Evolutionary conservation across 2,113 vertebrate genomes (phyloP).

Genomic region (Phyllopteryx taeniolatus): DNA sequence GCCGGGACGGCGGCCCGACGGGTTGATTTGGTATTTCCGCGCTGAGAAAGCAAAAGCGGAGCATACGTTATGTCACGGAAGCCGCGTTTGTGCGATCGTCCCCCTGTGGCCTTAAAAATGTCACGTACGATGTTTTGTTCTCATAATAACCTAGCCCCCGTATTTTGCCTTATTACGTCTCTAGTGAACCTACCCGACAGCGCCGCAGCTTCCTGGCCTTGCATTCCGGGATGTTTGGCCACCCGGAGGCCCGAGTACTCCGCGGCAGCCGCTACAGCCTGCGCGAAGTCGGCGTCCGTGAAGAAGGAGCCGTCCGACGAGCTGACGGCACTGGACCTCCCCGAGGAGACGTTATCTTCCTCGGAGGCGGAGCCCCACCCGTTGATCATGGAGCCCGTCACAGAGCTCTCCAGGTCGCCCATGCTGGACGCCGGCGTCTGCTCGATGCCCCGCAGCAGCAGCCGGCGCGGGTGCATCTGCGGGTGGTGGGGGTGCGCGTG

Average conservation of each 20-base stretch:
- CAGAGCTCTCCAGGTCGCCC: conserved; percentile 95
- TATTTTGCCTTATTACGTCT: neutral
- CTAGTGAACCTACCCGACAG: conserved; percentile 42
- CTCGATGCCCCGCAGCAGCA: conserved; percentile 88
- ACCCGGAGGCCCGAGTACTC: conserved; percentile 92
- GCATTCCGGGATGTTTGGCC: conserved; percentile 78
- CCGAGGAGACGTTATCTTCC: conserved; percentile 95
- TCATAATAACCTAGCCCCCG: too few relatives aligned
- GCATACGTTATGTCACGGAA: neutral
- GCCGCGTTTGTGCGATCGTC: neutral
- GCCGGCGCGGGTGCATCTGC: conserved; percentile 77
- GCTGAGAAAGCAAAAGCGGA: conserved; percentile 62
- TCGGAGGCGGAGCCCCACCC: conserved; percentile 98
- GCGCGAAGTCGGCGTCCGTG: conserved; percentile 96
- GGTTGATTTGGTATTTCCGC: conserved; percentile 87
- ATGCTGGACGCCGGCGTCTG: conserved; percentile 96
- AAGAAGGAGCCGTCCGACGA: conserved; percentile 98
- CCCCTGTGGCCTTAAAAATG: neutral
- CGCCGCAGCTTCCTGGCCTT: conserved; percentile 56
- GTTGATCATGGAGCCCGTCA: conserved; percentile 99
- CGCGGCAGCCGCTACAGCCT: conserved; percentile 91
- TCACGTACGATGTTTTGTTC: too few relatives aligned
- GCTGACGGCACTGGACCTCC: conserved; percentile 90
- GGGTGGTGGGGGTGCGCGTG: conserved; percentile 62
- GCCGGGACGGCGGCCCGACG: conserved; percentile 85